Conservation (phyloP, 1,140 invertebrate species). For the Hypsibius dujardini region DNA sequence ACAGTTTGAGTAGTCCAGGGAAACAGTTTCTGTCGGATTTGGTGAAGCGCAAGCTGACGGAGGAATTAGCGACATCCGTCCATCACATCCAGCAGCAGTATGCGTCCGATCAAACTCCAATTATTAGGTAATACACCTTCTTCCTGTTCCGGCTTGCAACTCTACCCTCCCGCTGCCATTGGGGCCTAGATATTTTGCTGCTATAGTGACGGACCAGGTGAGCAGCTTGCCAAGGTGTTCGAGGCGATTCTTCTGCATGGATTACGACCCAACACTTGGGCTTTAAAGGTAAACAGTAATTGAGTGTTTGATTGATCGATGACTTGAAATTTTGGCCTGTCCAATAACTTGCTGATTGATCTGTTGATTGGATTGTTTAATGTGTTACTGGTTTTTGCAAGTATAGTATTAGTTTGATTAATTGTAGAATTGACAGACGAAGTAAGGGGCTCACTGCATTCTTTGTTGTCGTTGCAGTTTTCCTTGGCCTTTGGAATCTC, state of each 20-base stretch:
- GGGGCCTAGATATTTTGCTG: background rate
- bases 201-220: background rate
- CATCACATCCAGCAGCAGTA: background rate
- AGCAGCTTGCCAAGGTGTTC: background rate
- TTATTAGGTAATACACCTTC: background rate
- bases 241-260: slow-evolving; percentile 10
- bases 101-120: background rate
- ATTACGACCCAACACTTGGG: background rate
- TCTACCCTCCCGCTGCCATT: too few relatives aligned
- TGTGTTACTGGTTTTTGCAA: too few relatives aligned
- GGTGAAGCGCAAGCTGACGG: background rate
- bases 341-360: too few relatives aligned
- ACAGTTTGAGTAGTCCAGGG: background rate
- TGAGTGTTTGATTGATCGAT: background rate
- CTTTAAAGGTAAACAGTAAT: slow-evolving; percentile 1
- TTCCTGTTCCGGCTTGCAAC: too few relatives aligned
- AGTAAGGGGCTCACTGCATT: too few relatives aligned
- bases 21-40: background rate
- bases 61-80: background rate
- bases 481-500: slow-evolving; percentile 10
- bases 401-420: too few relatives aligned
- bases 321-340: too few relatives aligned
- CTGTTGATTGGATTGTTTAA: too few relatives aligned
- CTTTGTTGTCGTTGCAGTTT: background rate
- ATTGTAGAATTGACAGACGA: too few relatives aligned